Base-by-base conservation (phyloP, 2,888 invertebrate species). In the Thera obeliscata region DNA sequence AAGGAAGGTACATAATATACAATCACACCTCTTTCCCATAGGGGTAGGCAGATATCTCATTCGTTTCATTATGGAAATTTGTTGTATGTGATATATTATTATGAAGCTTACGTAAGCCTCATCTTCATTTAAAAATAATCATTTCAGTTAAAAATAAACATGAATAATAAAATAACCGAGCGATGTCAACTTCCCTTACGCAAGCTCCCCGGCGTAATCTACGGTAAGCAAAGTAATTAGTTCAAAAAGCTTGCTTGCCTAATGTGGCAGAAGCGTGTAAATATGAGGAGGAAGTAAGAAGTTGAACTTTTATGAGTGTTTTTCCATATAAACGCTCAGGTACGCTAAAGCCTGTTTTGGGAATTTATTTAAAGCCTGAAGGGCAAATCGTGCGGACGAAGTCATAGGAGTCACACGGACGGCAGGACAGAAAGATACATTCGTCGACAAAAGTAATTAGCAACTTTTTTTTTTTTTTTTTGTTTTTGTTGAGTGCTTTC, bases 391-490 rank as follows among this genome's bases (percentile, higher is more conserved):
- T 70, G 59, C 66, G 74, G 74, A 63, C 73, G 75, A 71, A 66
- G 73, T 22, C 54, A 11, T 43, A 33, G 43, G 43, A 9, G 43
- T 46, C 43, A 9, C 43, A 22, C 50, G 58, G 54, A 41, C 52
- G 73, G 64, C 56, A 71, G 66, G 73, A 65, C 71, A 71, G 66
- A 75, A 72, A 70, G 62, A 54, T 77, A 74, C 74, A 76, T 71
- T 78, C 73, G 46, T 65, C 68, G 73, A 75, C 78, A 76, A 80
- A 81, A 79, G 79, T 78, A 79, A 81, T 80, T 80, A 80, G 72
- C 75, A 80, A 79, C 78, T 78, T n/a, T n/a, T n/a, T n/a, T n/a
- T n/a, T n/a, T n/a, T n/a, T n/a, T n/a, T n/a, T n/a, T n/a, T n/a
- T n/a, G n/a, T n/a, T n/a, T n/a, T n/a, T n/a, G n/a, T n/a, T n/a